Base-by-base conservation (phyloP, 2,797 vertebrate genomes). In the Darevskia mixta region DNA sequence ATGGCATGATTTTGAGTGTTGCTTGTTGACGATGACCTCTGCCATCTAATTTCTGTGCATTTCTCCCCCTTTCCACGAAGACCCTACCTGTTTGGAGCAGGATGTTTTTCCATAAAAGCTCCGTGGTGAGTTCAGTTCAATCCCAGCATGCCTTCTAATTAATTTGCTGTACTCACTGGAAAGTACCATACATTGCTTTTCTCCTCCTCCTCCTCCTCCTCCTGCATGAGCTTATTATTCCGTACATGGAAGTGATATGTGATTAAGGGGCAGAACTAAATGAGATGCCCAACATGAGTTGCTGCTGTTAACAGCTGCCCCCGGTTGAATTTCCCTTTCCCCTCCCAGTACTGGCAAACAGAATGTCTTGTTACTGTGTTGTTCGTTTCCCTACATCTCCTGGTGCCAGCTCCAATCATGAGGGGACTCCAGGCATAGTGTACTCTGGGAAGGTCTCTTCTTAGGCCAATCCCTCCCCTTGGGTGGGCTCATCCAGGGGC, bases 101-200 rank as follows among this genome's bases (percentile, higher is more conserved):
- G 99, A 98, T 99, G 98, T 98, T 99, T 99, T 99, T 98, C 99
- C 98, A 98, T 99, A 97, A 99, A 98, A 99, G 98, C 99, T 98
- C 99, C 99, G 95, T 99, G 99, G 99, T 99, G 98, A 99, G 99
- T 99, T 98, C 97, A 91, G 90, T 97, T 97, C 95, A 94, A 95
- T 97, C 97, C 96, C 98, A 98, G 98, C 98, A 99, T 99, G 99
- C 97, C 97, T 97, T 41, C 38, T 92, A 94, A 95, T 95, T 95
- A 94, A 94, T 97, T 94, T 96, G 95, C 95, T 96, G 92, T 97
- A 91, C 94, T 96, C 17, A 93, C 92, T 92, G 90, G 94, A 93
- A 93, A 82, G 94, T 90, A 91, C 86, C 91, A 85, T 93, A 92
- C 93, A 92, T 87, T 93, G 86, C 75, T 95, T 91, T 88, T 86